phyloP scores from a whole-genome alignment of 2,113 vertebrate genomes.

The Protomyctophum bolini region DNA sequence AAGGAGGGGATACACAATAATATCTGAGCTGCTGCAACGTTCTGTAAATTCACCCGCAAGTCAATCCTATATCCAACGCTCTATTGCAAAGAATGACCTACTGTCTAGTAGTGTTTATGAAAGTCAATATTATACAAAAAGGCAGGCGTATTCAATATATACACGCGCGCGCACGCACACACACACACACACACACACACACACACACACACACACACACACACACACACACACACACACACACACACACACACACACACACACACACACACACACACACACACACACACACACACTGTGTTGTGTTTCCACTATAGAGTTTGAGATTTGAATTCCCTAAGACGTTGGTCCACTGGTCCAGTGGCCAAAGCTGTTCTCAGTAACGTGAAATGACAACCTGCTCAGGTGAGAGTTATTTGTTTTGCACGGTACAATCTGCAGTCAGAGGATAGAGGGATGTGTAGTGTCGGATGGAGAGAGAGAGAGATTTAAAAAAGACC shows the following conservation, averaged over 20 bases:
- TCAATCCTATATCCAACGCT: conserved; percentile 13
- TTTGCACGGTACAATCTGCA: conserved; percentile 50
- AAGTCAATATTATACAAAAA: conserved; percentile 32
- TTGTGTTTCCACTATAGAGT: conserved; percentile 41
- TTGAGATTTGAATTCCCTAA: conserved; percentile 54
- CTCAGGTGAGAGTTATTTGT: conserved; percentile 67
- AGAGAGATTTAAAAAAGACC: too few species aligned
- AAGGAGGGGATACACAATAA: conserved; percentile 31
- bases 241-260: conserved; percentile 15
- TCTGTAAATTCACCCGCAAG: conserved; percentile 44
- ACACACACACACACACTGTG: conserved; percentile 27
- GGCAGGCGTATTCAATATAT: conserved; percentile 4
- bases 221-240: conserved; percentile 6
- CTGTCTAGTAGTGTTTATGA: conserved; percentile 10
- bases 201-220: conserved; percentile 10
- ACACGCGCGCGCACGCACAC: conserved; percentile 8
- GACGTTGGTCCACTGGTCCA: conserved; percentile 41
- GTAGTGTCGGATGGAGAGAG: conserved; percentile 56
- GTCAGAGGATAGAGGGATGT: conserved; percentile 47
- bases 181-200: neutral
- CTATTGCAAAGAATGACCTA: conserved; percentile 34
- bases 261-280: neutral
- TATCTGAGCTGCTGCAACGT: conserved; percentile 36
- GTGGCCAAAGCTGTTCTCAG: conserved; percentile 51
- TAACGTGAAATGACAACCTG: conserved; percentile 55